Base-by-base conservation (phyloP, 2,888 invertebrate species). In the Nemoura dubitans region DNA sequence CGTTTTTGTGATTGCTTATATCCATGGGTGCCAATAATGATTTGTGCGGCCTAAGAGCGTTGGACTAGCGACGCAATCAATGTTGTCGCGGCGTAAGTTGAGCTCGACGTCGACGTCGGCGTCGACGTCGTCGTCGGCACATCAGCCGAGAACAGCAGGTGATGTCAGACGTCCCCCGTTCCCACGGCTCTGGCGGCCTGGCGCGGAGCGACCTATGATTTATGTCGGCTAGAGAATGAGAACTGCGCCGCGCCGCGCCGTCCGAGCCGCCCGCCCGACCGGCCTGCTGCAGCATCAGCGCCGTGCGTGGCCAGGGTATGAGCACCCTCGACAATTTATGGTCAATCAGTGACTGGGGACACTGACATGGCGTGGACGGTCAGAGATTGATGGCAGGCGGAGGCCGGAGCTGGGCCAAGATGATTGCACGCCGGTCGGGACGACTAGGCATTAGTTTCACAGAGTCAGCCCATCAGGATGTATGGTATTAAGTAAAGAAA, bases 311-410 rank as follows among this genome's bases (percentile, higher is more conserved):
- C 59, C 21, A 21, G 16, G 21, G 59, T 59, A 59, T 59, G 59
- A 59, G 59, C 59, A 59, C 84, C 82, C 92, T 92, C 93, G 93
- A 93, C 93, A 93, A 93, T 93, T 93, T 93, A 93, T 93, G 93
- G 91, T 92, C 91, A 90, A 89, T 88, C 88, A 88, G 88, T 87
- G 87, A 87, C 86, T 87, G 86, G 86, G 88, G 86, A 87, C 87
- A 86, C 83, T 87, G 88, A 88, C 88, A 87, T 77, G 85, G 81
- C 80, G 86, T 77, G 87, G 84, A 81, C 83, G 85, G 81, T 76
- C 80, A 42, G 87, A 87, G 86, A 87, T 87, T 85, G 88, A 86
- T 86, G 86, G 87, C 82, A 28, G 87, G 28, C 83, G 59, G 43
- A 84, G 42, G 36, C 30, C 43, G 83, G 83, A 36, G 83, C 30